phyloP scores from a whole-genome alignment of 2,113 vertebrate genomes.

The Ancistrus triradiatus region DNA sequence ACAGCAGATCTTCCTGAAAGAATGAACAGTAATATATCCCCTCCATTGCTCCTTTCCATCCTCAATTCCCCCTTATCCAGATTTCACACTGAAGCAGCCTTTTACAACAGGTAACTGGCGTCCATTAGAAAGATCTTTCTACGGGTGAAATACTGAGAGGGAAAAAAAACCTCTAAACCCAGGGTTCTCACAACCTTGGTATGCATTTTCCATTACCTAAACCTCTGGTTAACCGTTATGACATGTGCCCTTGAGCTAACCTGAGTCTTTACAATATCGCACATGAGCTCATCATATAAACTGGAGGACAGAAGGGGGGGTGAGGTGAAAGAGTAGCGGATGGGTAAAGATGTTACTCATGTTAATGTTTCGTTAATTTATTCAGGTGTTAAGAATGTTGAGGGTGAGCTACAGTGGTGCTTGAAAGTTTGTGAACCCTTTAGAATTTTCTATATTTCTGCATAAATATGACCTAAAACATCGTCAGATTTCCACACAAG shows the following conservation, averaged over 20 bases:
- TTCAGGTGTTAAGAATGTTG: conserved; percentile 37
- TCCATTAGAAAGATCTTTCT: not conserved
- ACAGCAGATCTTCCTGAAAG: conserved; percentile 48
- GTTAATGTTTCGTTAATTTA: not conserved
- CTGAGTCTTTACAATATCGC: conserved; percentile 12
- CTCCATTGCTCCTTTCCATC: conserved; percentile 50
- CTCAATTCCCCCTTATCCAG: conserved; percentile 40
- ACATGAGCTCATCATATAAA: conserved; percentile 18
- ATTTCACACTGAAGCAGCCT: not conserved
- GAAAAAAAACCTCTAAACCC: not conserved
- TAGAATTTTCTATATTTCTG: too few relatives aligned
- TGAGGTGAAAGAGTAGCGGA: conserved; percentile 19
- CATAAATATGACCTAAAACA: too few relatives aligned
- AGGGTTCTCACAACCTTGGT: not conserved
- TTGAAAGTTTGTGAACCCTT: too few relatives aligned
- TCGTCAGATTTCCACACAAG: too few relatives aligned
- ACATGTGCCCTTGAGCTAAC: conserved; percentile 18
- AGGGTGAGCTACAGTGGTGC: conserved; percentile 9
- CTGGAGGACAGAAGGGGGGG: conserved; percentile 13
- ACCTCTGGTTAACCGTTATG: conserved; percentile 4
- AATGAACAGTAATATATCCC: conserved; percentile 34
- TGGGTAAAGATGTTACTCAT: conserved; percentile 18
- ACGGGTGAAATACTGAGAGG: not conserved
- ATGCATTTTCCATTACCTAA: conserved; percentile 6
- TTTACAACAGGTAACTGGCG: not conserved